A percentile compares a stretch with the other conserved stretches of the same genome.
These are phyloP conservation scores for Halocynthia roretzi DNA, from an alignment of 23 tunicate genomes.

Conservation along the genomic window DNA sequence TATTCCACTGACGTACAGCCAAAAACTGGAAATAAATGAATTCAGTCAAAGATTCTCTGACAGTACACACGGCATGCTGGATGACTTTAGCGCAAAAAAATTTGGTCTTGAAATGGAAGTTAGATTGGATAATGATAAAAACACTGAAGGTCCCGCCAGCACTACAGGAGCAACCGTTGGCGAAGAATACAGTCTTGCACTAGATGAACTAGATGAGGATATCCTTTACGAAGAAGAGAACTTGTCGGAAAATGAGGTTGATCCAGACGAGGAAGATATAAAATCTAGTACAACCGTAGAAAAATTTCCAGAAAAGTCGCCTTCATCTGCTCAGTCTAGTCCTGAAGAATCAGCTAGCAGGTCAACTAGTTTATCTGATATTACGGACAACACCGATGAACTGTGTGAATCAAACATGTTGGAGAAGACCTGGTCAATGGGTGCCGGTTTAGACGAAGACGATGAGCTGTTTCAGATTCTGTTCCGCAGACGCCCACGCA, in stretches of 20 bases:
- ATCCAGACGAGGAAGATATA: constrained; percentile 28
- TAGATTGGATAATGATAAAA: neutral
- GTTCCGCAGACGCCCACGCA: constrained; percentile 40
- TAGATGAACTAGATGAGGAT: constrained; percentile 18
- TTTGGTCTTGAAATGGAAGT: no score
- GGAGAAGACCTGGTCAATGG: constrained; percentile 54
- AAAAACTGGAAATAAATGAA: no score
- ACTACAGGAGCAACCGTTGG: constrained; percentile 16
- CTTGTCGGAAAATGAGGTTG: neutral
- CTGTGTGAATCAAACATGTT: constrained; percentile 55
- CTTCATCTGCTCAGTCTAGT: neutral
- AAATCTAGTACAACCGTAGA: constrained; percentile 23
- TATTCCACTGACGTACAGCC: no score
- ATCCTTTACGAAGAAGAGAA: constrained; percentile 10
- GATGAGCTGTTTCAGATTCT: constrained; percentile 35
- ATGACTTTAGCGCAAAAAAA: no score
- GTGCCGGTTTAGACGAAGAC: constrained; percentile 20
- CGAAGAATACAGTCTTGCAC: constrained; percentile 22
- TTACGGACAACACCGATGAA: constrained; percentile 72
- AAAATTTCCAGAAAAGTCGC: neutral
- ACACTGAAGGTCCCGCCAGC: constrained; percentile 9
- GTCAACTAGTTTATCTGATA: constrained; percentile 41
- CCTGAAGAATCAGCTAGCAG: constrained; percentile 16
- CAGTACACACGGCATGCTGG: no score
- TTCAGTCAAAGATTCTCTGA: no score